A percentile compares a stretch with the other conserved stretches of the same genome.
phyloP scores from a whole-genome alignment of 2,888 invertebrate genomes.

The Entomobrya multifasciata region DNA sequence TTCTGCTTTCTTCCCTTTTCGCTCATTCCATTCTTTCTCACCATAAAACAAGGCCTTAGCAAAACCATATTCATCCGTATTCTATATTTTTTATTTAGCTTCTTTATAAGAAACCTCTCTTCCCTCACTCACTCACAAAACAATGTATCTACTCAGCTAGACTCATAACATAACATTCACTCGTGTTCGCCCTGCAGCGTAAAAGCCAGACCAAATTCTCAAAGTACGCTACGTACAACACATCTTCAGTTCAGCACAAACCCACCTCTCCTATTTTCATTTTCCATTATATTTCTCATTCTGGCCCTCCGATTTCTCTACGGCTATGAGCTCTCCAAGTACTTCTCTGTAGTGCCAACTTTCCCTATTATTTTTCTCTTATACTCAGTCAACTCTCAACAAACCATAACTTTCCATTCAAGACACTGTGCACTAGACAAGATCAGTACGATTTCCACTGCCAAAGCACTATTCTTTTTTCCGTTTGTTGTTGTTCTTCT shows the following conservation, averaged over 20 bases:
- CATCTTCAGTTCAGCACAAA: too few species aligned
- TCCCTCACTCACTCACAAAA: too few species aligned
- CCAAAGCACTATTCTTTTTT: constrained; percentile 1
- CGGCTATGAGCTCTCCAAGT: neutral
- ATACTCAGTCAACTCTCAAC: neutral
- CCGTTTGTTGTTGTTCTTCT: neutral
- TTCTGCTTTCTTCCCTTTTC: constrained; percentile 9
- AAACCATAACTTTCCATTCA: too few species aligned
- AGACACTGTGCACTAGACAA: too few species aligned
- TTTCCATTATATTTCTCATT: constrained; percentile 35
- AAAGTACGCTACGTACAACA: neutral
- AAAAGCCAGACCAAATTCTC: neutral
- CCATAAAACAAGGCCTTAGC: neutral
- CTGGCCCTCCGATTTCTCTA: neutral
- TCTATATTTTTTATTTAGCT: neutral
- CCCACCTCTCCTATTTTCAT: too few species aligned
- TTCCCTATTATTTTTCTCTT: neutral
- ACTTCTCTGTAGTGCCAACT: neutral
- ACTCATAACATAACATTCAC: too few species aligned
- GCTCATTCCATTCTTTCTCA: constrained; percentile 4
- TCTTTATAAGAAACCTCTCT: too few species aligned
- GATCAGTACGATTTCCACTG: neutral
- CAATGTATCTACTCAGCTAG: too few species aligned
- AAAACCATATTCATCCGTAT: neutral
- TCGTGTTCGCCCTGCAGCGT: neutral